These are phyloP conservation scores for Meriones psammophilus DNA, from an alignment of 2,797 vertebrate species.

Conservation along the genomic window DNA sequence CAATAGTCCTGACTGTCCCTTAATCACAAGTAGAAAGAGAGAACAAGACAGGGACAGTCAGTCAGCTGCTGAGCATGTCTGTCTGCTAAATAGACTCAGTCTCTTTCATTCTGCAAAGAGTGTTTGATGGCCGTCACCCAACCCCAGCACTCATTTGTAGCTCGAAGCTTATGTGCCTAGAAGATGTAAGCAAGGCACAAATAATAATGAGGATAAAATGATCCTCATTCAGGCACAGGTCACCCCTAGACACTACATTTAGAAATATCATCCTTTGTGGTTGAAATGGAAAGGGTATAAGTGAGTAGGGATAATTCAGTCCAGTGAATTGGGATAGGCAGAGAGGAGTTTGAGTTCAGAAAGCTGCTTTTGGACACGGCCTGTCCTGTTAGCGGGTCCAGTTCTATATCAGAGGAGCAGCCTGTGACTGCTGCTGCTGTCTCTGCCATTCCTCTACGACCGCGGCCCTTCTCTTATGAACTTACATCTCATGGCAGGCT, in stretches of 20 bases:
- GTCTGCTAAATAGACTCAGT: not conserved
- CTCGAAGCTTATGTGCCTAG: not conserved
- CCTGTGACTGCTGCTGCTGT: too few species aligned
- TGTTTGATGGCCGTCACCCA: not conserved
- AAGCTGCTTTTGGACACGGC: not conserved
- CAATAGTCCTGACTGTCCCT: not conserved
- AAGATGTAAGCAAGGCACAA: not conserved
- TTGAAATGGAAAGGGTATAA: not conserved
- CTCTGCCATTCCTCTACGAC: not conserved
- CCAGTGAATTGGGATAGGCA: not conserved
- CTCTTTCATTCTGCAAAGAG: conserved; percentile 18
- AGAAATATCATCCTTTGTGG: not conserved
- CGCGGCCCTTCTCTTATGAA: not conserved
- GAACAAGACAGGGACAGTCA: conserved; percentile 26
- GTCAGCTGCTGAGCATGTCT: conserved; percentile 22
- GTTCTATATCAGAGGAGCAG: not conserved
- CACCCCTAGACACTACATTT: not conserved
- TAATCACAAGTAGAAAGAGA: conserved; percentile 29
- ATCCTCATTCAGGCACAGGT: not conserved
- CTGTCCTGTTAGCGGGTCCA: not conserved
- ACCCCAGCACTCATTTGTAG: not conserved
- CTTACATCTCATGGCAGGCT: not conserved
- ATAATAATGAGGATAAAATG: not conserved
- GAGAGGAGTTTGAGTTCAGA: not conserved
- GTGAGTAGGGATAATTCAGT: too few species aligned